phyloP scores from a whole-genome alignment of 2,113 vertebrate genomes.

The Phyllostomus hastatus region DNA sequence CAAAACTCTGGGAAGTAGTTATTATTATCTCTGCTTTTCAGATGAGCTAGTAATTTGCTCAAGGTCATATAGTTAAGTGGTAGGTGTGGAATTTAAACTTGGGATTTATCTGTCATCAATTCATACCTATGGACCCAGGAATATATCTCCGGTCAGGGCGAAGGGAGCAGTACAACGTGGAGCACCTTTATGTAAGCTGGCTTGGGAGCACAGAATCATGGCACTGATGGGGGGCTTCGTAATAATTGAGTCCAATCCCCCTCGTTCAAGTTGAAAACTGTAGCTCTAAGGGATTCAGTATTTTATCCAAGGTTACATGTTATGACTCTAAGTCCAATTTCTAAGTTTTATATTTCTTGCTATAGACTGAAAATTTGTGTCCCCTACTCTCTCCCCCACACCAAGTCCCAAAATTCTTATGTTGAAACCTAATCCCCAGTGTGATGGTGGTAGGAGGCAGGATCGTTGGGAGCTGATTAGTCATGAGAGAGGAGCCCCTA shows the following conservation, averaged over 20 bases:
- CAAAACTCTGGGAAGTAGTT: not conserved
- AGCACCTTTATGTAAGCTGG: not conserved
- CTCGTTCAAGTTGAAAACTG: not conserved
- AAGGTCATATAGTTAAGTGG: constrained; percentile 13
- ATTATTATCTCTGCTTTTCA: constrained; percentile 12
- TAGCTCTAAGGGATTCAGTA: not conserved
- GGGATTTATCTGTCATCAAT: not conserved
- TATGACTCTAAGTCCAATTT: not conserved
- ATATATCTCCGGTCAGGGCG: not conserved
- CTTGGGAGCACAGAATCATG: not conserved
- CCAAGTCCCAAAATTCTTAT: not conserved
- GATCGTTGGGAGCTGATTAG: not conserved
- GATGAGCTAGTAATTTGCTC: constrained; percentile 27
- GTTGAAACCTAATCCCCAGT: not conserved
- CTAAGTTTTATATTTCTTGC: not conserved
- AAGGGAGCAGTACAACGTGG: not conserved
- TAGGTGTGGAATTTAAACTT: not conserved
- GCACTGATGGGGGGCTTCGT: not conserved
- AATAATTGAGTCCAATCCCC: not conserved
- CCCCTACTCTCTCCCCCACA: accelerated
- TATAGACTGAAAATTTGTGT: not conserved
- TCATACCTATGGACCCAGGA: not conserved
- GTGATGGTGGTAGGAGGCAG: not conserved
- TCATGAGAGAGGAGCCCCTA: not conserved
- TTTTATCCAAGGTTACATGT: not conserved